Conservation (phyloP, 2,888 invertebrate genomes). For the Drosophila longiperda region DNA sequence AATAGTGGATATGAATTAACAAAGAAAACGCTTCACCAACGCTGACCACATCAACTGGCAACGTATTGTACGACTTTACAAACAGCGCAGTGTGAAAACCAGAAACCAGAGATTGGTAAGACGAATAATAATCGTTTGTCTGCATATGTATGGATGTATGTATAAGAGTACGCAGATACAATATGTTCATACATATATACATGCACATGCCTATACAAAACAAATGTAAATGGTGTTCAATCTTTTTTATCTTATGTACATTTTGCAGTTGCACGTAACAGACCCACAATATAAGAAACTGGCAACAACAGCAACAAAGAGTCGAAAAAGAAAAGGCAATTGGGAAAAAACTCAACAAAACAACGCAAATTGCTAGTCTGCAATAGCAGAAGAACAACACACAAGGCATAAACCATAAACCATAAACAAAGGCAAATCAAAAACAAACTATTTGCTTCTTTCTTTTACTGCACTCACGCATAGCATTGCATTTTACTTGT, state of each 20-base stretch:
- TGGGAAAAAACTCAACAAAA: conserved; percentile 52
- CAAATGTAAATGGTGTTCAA: conserved; percentile 34
- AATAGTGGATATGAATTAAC: conserved; percentile 9
- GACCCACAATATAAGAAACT: conserved; percentile 18
- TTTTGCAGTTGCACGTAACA: conserved; percentile 57
- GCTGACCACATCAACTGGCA: background rate
- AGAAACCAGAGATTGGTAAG: conserved; percentile 58
- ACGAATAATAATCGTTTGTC: conserved; percentile 38
- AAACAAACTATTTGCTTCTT: conserved; percentile 23
- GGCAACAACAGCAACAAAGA: conserved; percentile 27
- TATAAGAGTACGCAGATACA: conserved; percentile 33
- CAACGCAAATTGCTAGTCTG: conserved; percentile 35
- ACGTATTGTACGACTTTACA: background rate
- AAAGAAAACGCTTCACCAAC: conserved; percentile 10
- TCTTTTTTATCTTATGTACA: conserved; percentile 52
- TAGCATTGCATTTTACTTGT: background rate
- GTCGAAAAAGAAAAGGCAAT: conserved; percentile 23
- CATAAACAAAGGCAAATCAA: conserved; percentile 30
- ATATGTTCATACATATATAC: conserved; percentile 19
- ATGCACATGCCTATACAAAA: conserved; percentile 23
- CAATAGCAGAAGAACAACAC: conserved; percentile 37
- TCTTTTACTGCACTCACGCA: background rate
- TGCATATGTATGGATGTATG: conserved; percentile 38
- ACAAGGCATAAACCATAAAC: conserved; percentile 14
- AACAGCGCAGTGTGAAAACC: conserved; percentile 7